Evolutionary conservation across 2,797 vertebrate species (phyloP).

Genomic region (Dicrostonyx torquatus): DNA sequence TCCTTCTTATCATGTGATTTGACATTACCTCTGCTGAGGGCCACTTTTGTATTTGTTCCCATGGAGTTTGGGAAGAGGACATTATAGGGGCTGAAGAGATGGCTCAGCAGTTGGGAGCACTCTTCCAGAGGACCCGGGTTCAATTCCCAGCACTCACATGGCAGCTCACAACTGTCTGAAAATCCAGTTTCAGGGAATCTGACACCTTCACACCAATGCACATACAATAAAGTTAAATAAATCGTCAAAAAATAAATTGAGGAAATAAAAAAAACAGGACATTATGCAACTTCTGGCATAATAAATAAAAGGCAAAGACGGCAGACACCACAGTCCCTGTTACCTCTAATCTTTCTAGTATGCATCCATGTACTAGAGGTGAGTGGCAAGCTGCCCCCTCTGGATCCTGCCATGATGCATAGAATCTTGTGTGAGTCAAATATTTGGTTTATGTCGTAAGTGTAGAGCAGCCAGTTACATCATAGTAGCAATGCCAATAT

Average conservation of each 20-base stretch:
- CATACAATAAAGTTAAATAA: too few species aligned
- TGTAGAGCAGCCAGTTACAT: neutral
- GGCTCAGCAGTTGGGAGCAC: too few species aligned
- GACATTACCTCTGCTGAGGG: neutral
- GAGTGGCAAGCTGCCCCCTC: neutral
- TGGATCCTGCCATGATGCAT: neutral
- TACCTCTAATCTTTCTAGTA: neutral
- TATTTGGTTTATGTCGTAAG: neutral
- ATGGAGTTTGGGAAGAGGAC: neutral
- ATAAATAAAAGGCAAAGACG: neutral
- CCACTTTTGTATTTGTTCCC: neutral
- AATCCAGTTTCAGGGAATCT: too few species aligned
- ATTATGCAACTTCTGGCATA: neutral
- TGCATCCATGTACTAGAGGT: neutral
- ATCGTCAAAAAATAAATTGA: too few species aligned
- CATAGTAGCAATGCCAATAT: neutral
- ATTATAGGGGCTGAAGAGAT: too few species aligned
- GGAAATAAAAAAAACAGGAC: too few species aligned
- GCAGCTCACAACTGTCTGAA: too few species aligned
- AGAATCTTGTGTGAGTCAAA: neutral
- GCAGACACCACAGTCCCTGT: neutral
- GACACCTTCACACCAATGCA: too few species aligned
- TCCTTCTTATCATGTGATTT: neutral
- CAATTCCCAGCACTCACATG: too few species aligned
- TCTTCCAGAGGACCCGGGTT: too few species aligned